phyloP scores from a whole-genome alignment of 2,888 invertebrate species.

The Escarpia spicata region DNA sequence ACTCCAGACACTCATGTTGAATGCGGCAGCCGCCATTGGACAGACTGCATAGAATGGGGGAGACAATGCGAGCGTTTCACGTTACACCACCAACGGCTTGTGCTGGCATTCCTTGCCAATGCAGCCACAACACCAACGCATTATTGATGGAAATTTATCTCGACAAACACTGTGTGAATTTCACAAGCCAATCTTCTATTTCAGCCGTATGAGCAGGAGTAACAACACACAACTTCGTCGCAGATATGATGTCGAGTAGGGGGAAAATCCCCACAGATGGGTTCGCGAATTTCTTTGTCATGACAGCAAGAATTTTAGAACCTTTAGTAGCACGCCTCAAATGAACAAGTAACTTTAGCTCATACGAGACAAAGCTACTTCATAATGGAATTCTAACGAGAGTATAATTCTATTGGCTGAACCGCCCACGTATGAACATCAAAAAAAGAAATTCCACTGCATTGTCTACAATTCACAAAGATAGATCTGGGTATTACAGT shows the following conservation, averaged over 20 bases:
- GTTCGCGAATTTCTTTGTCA: too few species aligned
- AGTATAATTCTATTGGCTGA: too few species aligned
- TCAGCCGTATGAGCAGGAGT: not conserved
- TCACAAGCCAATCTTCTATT: not conserved
- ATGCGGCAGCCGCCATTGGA: not conserved
- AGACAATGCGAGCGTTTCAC: slow-evolving; percentile 1
- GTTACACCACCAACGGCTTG: not conserved
- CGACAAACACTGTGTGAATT: not conserved
- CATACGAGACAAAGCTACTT: too few species aligned
- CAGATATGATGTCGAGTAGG: not conserved
- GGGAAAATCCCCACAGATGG: not conserved
- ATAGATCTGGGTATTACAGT: too few species aligned
- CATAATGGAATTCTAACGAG: too few species aligned
- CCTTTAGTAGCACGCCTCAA: too few species aligned
- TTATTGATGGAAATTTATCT: not conserved
- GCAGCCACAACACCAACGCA: not conserved
- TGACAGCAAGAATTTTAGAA: too few species aligned
- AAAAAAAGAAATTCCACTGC: too few species aligned
- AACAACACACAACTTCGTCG: not conserved
- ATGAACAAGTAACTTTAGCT: too few species aligned
- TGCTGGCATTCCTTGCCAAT: not conserved
- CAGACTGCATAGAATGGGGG: not conserved
- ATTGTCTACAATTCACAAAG: too few species aligned
- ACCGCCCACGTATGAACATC: too few species aligned
- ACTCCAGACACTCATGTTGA: not conserved